A percentile compares a stretch with the other conserved stretches of the same genome.
These are phyloP conservation scores for Campoplex nolae DNA, from an alignment of 2,888 invertebrate species.

Conservation along the genomic window DNA sequence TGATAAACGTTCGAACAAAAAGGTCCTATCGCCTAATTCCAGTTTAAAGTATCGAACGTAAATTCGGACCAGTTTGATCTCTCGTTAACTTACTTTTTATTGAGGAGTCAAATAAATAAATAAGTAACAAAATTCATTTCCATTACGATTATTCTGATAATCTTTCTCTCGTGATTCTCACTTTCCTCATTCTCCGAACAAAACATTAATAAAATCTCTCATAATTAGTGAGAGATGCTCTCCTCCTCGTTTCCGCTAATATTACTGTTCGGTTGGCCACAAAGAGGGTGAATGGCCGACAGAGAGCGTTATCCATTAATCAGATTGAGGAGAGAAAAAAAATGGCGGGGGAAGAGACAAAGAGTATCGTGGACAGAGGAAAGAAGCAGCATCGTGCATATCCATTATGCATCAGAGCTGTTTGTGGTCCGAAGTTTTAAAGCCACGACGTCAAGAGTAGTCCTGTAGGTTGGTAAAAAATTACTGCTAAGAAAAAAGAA, in stretches of 20 bases:
- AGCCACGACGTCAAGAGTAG: constrained; percentile 22
- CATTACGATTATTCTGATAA: background rate
- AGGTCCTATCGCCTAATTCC: background rate
- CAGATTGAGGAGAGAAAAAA: constrained; percentile 15
- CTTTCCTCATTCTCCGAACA: background rate
- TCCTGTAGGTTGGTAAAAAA: background rate
- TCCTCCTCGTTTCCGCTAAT: background rate
- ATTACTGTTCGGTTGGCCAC: background rate
- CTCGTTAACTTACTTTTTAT: background rate
- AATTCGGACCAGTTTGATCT: background rate
- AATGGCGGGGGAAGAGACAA: background rate
- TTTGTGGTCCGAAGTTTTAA: constrained; percentile 50
- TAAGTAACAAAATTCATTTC: background rate
- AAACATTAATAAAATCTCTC: background rate
- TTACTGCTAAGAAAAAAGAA: too few relatives aligned
- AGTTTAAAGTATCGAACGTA: background rate
- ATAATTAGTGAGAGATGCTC: background rate
- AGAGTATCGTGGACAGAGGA: background rate
- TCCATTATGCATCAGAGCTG: constrained; percentile 53
- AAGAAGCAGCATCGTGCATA: constrained; percentile 21
- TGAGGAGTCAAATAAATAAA: background rate
- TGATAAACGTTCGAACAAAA: background rate
- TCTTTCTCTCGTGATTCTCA: background rate
- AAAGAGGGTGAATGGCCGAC: background rate
- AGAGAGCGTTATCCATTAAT: constrained; percentile 21